phyloP scores from a whole-genome alignment of 1,140 invertebrate genomes.

The Laupala kohalensis region DNA sequence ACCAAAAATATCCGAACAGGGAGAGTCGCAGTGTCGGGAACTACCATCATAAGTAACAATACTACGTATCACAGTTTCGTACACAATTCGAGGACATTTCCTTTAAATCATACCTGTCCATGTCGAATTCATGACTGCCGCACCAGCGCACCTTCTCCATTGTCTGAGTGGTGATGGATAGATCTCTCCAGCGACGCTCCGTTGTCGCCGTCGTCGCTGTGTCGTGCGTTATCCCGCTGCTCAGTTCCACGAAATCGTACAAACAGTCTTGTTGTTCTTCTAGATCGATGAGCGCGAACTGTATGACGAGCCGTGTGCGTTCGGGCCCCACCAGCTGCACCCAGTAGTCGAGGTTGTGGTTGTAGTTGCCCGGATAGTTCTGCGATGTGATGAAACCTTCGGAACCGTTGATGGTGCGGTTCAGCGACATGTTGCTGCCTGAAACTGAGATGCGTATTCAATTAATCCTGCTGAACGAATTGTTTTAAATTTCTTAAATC shows the following conservation, averaged over 20 bases:
- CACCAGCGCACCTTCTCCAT: not conserved
- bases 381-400: slow-evolving; percentile 43
- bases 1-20: not conserved
- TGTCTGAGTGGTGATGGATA: too few relatives aligned
- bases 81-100: too few relatives aligned
- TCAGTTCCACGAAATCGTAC: slow-evolving; percentile 56
- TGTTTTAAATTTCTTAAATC: too few relatives aligned
- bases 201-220: too few relatives aligned
- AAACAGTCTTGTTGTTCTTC: slow-evolving; percentile 60
- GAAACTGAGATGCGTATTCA: slow-evolving; percentile 23
- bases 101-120: slow-evolving; percentile 14
- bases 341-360: slow-evolving; percentile 51
- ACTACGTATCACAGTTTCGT: not conserved
- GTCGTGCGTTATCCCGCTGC: slow-evolving; percentile 20
- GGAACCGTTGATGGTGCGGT: slow-evolving; percentile 35
- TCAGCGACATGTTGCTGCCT: slow-evolving; percentile 28
- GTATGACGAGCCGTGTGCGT: slow-evolving; percentile 45
- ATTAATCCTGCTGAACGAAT: too few relatives aligned
- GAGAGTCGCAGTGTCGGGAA: not conserved
- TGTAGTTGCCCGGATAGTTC: slow-evolving; percentile 49
- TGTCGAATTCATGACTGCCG: not conserved
- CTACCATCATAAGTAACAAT: not conserved
- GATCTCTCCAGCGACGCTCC: too few relatives aligned
- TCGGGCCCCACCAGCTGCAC: slow-evolving; percentile 42
- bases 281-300: slow-evolving; percentile 50